Evolutionary conservation across 2,888 invertebrate genomes (phyloP).

Genomic region (Eilema depressum): DNA sequence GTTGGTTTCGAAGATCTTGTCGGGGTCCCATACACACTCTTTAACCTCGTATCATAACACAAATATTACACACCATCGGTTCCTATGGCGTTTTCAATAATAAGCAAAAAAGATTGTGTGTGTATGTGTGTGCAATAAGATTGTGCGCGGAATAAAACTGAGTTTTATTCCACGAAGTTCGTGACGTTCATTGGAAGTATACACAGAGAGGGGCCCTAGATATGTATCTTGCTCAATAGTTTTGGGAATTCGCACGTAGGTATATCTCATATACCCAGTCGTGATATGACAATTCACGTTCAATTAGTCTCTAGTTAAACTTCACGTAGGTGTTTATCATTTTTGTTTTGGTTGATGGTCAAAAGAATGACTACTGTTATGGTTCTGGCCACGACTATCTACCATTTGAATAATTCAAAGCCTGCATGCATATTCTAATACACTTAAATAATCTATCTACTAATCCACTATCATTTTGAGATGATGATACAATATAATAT

Average conservation of each 20-base stretch:
- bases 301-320: not conserved
- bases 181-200: constrained; percentile 4
- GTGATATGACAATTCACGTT: constrained; percentile 17
- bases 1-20: too few relatives aligned
- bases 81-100: not conserved
- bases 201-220: not conserved
- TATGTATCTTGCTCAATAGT: not conserved
- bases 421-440: too few relatives aligned
- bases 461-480: too few relatives aligned
- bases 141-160: not conserved
- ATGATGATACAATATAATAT: too few relatives aligned
- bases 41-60: too few relatives aligned
- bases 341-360: not conserved
- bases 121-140: too few relatives aligned
- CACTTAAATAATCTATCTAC: too few relatives aligned
- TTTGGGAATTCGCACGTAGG: constrained; percentile 16
- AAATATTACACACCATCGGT: too few relatives aligned
- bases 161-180: not conserved
- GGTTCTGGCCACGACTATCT: too few relatives aligned
- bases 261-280: not conserved
- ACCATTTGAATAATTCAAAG: too few relatives aligned
- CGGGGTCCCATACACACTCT: too few relatives aligned
- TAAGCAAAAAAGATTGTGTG: not conserved
- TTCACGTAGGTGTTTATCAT: not conserved
- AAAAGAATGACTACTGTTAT: too few relatives aligned